Conservation (phyloP, 2,113 vertebrate species). For the Monopterus albus region DNA sequence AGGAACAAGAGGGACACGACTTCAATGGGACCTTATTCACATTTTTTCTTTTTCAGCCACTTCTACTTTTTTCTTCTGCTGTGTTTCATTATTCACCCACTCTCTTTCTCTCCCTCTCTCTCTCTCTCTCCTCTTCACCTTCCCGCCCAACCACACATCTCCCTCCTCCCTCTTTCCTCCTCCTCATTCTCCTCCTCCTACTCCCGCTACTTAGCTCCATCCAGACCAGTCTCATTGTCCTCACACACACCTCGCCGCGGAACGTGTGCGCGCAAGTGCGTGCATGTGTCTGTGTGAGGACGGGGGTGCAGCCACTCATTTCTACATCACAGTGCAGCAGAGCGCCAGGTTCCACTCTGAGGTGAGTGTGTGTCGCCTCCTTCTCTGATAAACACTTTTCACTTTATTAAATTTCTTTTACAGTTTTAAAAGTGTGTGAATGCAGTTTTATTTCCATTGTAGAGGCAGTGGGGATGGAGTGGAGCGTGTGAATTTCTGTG, state of each 20-base stretch:
- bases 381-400: not conserved
- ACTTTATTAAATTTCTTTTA: not conserved
- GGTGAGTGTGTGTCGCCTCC: slow-evolving; percentile 70
- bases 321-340: slow-evolving; percentile 32
- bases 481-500: not conserved
- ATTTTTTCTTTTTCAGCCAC: slow-evolving; percentile 10
- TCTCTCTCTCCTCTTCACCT: slow-evolving; percentile 46
- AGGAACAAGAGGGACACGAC: slow-evolving; percentile 26
- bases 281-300: slow-evolving; percentile 50
- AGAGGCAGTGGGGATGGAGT: not conserved
- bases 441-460: not conserved
- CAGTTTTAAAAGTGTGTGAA: slow-evolving; percentile 20
- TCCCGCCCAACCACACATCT: slow-evolving; percentile 61
- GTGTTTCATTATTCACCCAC: slow-evolving; percentile 57
- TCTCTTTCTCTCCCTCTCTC: slow-evolving; percentile 33
- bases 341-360: slow-evolving; percentile 57
- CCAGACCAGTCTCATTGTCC: slow-evolving; percentile 79
- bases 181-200: slow-evolving; percentile 36
- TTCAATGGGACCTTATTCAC: slow-evolving; percentile 34
- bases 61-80: slow-evolving; percentile 29
- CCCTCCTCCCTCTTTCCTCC: slow-evolving; percentile 36
- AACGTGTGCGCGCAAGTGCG: slow-evolving; percentile 4
- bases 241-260: slow-evolving; percentile 51
- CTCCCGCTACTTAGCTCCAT: slow-evolving; percentile 64
- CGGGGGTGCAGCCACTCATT: slow-evolving; percentile 54